Conservation (phyloP, 2,113 vertebrate species). For the Eupsittula cactorum region DNA sequence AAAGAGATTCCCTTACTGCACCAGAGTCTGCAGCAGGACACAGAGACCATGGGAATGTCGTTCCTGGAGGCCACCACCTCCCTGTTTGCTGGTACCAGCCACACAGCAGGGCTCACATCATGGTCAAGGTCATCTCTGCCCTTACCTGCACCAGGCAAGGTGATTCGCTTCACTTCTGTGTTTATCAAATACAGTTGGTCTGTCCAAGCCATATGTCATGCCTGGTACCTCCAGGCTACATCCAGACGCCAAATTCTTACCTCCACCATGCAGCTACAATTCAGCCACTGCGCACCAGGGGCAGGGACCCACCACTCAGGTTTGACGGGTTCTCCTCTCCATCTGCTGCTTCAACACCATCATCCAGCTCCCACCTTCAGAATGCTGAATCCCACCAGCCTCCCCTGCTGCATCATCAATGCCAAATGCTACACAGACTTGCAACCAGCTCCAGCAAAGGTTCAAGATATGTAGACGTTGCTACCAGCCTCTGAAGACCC, state of each 20-base stretch:
- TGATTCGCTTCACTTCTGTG: not conserved
- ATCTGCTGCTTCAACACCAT: not conserved
- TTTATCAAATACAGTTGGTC: not conserved
- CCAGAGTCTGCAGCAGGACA: not conserved
- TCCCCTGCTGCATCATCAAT: not conserved
- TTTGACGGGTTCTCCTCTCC: not conserved
- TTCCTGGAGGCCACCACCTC: not conserved
- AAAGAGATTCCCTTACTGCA: not conserved
- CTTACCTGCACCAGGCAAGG: not conserved
- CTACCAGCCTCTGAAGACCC: not conserved
- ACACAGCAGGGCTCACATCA: not conserved
- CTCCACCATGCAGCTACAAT: not conserved
- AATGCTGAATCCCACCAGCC: not conserved
- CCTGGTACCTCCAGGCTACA: not conserved
- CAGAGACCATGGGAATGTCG: accelerated
- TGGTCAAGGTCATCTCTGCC: not conserved
- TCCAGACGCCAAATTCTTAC: not conserved
- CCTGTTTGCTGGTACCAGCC: not conserved
- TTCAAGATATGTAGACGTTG: not conserved
- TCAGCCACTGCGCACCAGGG: not conserved
- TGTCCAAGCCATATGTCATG: not conserved
- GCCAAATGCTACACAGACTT: accelerated
- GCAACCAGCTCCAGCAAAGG: not conserved
- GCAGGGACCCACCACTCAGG: not conserved
- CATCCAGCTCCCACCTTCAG: not conserved